Conservation (phyloP, 2,113 vertebrate species). For the Python bivittatus region DNA sequence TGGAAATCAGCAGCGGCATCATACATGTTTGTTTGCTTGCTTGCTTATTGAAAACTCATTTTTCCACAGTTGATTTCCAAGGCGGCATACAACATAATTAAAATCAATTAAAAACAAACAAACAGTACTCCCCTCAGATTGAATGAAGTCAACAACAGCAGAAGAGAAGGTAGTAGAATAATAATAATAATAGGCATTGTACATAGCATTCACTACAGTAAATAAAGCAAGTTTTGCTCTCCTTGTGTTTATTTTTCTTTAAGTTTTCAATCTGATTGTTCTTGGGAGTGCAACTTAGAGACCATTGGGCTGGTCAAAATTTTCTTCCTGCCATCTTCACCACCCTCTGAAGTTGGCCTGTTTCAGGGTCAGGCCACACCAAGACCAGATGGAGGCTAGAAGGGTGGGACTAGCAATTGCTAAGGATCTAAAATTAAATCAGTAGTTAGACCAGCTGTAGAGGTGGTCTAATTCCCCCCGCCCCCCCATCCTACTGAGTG, state of each 20-base stretch:
- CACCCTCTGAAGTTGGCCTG: neutral
- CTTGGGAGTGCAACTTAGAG: neutral
- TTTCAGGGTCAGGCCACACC: neutral
- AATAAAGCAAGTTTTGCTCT: neutral
- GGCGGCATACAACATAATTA: constrained; percentile 2
- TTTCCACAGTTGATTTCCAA: neutral
- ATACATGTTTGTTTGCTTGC: neutral
- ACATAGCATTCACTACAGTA: neutral
- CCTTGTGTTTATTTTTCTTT: neutral
- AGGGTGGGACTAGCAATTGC: neutral
- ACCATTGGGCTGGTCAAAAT: neutral
- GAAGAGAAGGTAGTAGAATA: neutral
- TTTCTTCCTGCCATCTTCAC: neutral
- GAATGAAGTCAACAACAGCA: neutral
- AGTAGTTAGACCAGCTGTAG: neutral
- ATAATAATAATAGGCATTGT: neutral
- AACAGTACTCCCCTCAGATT: neutral
- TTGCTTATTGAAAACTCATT: neutral
- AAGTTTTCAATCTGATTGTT: neutral
- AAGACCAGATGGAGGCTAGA: neutral
- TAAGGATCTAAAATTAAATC: neutral
- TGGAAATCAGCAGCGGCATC: neutral
- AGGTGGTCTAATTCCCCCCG: neutral
- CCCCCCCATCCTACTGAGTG: neutral
- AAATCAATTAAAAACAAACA: neutral